A percentile compares a stretch with the other conserved stretches of the same genome.
Evolutionary conservation across 1,140 invertebrate genomes (phyloP).

Genomic region (Heliconius melpomene): DNA sequence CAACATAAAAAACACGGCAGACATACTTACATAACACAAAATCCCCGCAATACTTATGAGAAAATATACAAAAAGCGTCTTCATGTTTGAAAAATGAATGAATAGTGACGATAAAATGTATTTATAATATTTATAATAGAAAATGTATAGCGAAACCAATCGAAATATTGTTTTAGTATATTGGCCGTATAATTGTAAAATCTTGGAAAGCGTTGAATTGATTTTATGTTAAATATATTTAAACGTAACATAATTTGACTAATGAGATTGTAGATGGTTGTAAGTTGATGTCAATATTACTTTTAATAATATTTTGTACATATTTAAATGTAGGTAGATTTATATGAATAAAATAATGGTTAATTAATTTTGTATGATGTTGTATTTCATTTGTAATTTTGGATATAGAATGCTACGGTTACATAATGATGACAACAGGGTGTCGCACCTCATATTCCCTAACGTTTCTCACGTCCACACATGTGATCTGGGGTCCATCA

Average conservation of each 20-base stretch:
- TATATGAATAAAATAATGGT: too few relatives aligned
- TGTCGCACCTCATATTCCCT: too few relatives aligned
- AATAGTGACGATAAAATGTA: not conserved
- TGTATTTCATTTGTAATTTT: too few relatives aligned
- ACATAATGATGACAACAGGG: too few relatives aligned
- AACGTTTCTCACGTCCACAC: too few relatives aligned
- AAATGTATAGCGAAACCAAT: conserved; percentile 5
- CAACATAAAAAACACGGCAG: not conserved
- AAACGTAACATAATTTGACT: not conserved
- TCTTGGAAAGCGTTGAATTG: not conserved
- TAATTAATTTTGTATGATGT: too few relatives aligned
- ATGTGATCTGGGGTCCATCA: too few relatives aligned
- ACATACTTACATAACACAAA: conserved; percentile 4
- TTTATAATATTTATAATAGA: not conserved
- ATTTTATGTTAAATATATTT: conserved; percentile 1
- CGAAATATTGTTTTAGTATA: not conserved
- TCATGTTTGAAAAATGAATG: not conserved
- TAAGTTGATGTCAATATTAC: not conserved
- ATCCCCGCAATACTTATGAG: not conserved
- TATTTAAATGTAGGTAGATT: not conserved
- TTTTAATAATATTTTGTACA: not conserved
- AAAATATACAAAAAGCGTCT: not conserved
- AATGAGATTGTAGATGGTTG: not conserved
- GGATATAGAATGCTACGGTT: too few relatives aligned
- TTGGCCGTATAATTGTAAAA: conserved; percentile 2